A percentile compares a stretch with the other conserved stretches of the same genome.
Conservation (phyloP, 2,888 invertebrate species). For the Diloba caeruleocephala region DNA sequence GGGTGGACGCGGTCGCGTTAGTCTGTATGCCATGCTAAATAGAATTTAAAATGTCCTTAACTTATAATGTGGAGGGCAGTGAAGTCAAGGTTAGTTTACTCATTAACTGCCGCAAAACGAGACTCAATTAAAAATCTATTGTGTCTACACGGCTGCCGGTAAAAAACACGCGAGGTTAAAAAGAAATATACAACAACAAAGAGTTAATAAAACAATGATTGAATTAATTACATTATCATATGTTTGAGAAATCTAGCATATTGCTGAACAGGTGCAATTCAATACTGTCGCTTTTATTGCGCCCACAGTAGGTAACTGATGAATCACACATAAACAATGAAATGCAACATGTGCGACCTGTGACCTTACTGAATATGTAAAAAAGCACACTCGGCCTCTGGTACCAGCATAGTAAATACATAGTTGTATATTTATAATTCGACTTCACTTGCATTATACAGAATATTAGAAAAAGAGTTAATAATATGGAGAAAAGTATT, state of each 20-base stretch:
- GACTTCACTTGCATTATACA: constrained; percentile 16
- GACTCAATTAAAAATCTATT: too few species aligned
- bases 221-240: constrained; percentile 24
- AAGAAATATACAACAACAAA: constrained; percentile 27
- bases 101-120: too few species aligned
- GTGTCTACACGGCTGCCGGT: too few species aligned
- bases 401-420: constrained; percentile 28
- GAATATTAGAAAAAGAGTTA: constrained; percentile 1
- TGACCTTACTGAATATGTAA: constrained; percentile 71
- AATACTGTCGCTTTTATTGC: constrained; percentile 30
- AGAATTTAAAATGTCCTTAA: constrained; percentile 83
- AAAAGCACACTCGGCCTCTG: constrained; percentile 52
- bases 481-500: neutral
- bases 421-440: constrained; percentile 13
- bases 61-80: constrained; percentile 65
- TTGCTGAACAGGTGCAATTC: constrained; percentile 28
- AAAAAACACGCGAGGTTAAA: too few species aligned
- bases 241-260: constrained; percentile 35
- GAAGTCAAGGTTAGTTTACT: constrained; percentile 60
- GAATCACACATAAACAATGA: constrained; percentile 69
- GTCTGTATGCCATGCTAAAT: constrained; percentile 94
- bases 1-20: constrained; percentile 95
- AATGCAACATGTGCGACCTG: constrained; percentile 62
- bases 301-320: constrained; percentile 56
- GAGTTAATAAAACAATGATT: constrained; percentile 38